These are phyloP conservation scores for Montipora cactus DNA, from an alignment of 64 coral and sea anemone genomes.

Conservation along the genomic window DNA sequence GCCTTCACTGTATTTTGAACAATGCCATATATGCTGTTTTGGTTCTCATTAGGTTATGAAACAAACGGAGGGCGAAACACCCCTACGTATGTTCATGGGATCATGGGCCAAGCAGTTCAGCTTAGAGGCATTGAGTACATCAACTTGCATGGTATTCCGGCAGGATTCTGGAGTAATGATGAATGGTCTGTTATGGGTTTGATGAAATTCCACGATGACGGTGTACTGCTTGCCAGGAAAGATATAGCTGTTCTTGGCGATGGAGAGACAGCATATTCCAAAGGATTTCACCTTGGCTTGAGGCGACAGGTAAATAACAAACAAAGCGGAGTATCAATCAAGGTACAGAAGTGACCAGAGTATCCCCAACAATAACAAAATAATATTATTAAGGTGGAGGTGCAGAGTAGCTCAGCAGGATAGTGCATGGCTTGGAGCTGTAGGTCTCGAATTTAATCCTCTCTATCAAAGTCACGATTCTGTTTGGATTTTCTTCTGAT, in stretches of 20 bases:
- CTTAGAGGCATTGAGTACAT: constrained; percentile 41
- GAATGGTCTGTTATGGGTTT: constrained; percentile 71
- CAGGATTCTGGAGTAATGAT: constrained; percentile 35
- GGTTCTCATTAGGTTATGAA: not conserved
- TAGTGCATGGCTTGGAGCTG: too few relatives aligned
- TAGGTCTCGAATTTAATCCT: too few relatives aligned
- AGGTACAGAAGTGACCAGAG: too few relatives aligned
- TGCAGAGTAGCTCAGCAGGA: too few relatives aligned
- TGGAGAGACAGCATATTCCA: not conserved
- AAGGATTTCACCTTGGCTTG: constrained; percentile 60
- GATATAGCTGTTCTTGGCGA: constrained; percentile 52
- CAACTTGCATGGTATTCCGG: constrained; percentile 55
- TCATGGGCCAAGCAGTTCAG: constrained; percentile 49
- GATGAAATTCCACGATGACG: constrained; percentile 34
- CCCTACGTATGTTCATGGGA: constrained; percentile 17
- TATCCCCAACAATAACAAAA: too few relatives aligned
- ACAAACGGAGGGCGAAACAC: not conserved
- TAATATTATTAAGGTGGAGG: too few relatives aligned
- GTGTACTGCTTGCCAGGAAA: not conserved
- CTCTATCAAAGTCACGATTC: too few relatives aligned
- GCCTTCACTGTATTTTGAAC: too few relatives aligned
- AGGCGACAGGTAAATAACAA: constrained; percentile 6
- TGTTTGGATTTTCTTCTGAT: too few relatives aligned
- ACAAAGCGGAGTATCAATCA: too few relatives aligned
- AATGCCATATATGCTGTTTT: not conserved